Conservation (phyloP, 2,113 vertebrate species). For the Rissa tridactyla region DNA sequence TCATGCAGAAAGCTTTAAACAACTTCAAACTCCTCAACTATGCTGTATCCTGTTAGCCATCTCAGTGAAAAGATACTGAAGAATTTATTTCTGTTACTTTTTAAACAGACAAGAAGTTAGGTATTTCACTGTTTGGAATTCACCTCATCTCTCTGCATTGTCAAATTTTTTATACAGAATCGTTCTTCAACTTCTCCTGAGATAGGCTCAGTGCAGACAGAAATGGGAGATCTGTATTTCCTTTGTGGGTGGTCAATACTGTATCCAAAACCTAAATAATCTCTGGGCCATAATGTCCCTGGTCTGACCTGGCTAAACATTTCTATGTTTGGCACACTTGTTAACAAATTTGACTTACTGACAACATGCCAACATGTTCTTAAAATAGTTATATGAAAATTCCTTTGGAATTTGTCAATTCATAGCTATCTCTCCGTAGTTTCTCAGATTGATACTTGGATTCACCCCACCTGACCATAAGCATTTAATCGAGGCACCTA, state of each 20-base stretch:
- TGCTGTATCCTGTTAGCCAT: not conserved
- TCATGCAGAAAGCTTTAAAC: not conserved
- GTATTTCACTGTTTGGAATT: not conserved
- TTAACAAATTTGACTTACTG: not conserved
- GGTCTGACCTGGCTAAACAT: not conserved
- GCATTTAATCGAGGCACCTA: rapidly evolving
- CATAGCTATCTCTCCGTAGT: not conserved
- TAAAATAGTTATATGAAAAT: not conserved
- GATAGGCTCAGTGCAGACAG: not conserved
- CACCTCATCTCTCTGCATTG: not conserved
- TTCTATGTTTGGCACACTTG: not conserved
- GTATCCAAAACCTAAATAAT: not conserved
- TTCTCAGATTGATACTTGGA: not conserved
- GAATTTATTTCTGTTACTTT: not conserved
- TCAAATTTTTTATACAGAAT: not conserved
- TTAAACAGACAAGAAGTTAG: not conserved
- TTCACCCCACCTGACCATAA: not conserved
- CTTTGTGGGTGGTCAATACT: not conserved
- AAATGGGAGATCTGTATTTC: not conserved
- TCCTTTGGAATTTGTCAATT: not conserved
- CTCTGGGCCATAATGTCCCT: not conserved
- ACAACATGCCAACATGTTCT: not conserved
- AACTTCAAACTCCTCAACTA: not conserved
- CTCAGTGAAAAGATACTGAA: not conserved
- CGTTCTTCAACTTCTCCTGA: not conserved